Evolutionary conservation across 2,113 vertebrate species (phyloP).

Genomic region (Trematocara zebra): DNA sequence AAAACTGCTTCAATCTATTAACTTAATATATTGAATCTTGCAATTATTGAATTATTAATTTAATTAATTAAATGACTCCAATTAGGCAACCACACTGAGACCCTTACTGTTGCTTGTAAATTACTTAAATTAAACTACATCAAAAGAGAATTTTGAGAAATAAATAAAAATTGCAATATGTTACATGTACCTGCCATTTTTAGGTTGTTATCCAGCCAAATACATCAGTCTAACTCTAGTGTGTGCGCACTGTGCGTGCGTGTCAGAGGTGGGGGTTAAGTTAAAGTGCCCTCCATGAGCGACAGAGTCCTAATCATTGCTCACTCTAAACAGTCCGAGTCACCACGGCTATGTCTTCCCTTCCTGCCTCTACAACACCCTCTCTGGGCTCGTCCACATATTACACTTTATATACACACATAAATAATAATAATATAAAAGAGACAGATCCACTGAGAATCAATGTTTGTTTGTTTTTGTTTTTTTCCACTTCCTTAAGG

Average conservation of each 20-base stretch:
- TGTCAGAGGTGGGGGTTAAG: slow-evolving; percentile 11
- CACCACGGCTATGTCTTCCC: slow-evolving; percentile 45
- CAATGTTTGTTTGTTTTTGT: background rate
- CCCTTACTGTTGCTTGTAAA: background rate
- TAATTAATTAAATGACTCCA: accelerated
- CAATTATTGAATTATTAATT: background rate
- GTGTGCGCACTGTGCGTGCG: background rate
- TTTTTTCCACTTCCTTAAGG: slow-evolving; percentile 16
- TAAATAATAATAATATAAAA: slow-evolving; percentile 31
- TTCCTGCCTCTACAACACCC: slow-evolving; percentile 55
- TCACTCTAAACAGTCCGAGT: slow-evolving; percentile 65
- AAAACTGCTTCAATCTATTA: background rate
- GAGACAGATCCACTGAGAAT: slow-evolving; percentile 42
- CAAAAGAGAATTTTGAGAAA: background rate
- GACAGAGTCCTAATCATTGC: slow-evolving; percentile 38
- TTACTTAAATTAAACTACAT: background rate
- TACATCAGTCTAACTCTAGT: background rate
- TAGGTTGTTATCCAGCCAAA: background rate
- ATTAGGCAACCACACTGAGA: background rate
- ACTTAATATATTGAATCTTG: background rate
- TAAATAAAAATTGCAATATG: background rate
- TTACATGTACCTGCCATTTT: background rate
- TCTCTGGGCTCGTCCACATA: slow-evolving; percentile 43
- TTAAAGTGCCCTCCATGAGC: slow-evolving; percentile 72
- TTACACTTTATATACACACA: slow-evolving; percentile 63